Base-by-base conservation (phyloP, 2,888 invertebrate genomes). In the Tetranychus piercei region DNA sequence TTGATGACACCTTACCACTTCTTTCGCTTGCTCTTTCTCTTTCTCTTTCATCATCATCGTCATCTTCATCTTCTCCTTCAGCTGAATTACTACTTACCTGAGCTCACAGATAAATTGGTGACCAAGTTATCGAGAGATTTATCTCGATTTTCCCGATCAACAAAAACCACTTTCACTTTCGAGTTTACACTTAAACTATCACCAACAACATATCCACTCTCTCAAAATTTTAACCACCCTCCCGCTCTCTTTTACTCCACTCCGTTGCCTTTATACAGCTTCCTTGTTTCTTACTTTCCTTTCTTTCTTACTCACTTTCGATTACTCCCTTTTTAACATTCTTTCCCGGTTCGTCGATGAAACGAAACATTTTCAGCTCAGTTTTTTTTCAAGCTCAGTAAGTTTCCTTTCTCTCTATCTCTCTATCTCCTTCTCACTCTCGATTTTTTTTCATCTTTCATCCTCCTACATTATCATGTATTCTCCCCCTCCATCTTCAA, bases 351-450 rank as follows among this genome's bases (percentile, higher is more conserved):
- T 23, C n/a, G 22, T 9, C n/a, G 67, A 23, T 69, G 20, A 69
- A 69, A 69, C 20, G 11, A 23, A 69, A 20, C 34, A 66, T 66
- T 66, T 20, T 66, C 1, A 20, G 66, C 6, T 20, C 18, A 66
- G n/a, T 64, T 64, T 20, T 20, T 23, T 55, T 55, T 55, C 55
- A 55, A 55, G 55, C 55, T 55, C 55, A 55, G 55, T 55, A 55
- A 55, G 20, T 69, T 69, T 22, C 20, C 69, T 69, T 22, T 69
- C n/a, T 69, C 69, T 67, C 67, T 67, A 20, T 67, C 67, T 67
- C 67, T 67, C 67, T 67, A 11, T 67, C n/a, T 69, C 69, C 20
- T 22, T 69, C 69, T 69, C 69, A 23, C n/a, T 69, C 69, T 20
- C 34, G 20, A 7, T 66, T 20, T 66, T 66, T 65, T 15, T 69